Percentiles rank a stretch among this genome's conserved stretches.
Conservation (phyloP, 1,140 invertebrate genomes). For the Phymastichus coffea region DNA sequence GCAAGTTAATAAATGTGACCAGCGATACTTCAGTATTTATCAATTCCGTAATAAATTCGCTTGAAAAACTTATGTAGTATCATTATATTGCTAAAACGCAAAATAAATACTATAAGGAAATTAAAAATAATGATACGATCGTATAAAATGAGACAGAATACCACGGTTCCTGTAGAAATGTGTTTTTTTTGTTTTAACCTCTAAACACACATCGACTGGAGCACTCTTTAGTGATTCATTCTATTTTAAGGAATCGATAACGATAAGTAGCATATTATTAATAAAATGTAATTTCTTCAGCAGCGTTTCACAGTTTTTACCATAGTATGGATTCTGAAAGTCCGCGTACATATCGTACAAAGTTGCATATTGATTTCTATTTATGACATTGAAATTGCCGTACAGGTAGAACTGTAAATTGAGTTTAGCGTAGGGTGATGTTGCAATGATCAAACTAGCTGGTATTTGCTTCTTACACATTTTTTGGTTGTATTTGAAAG, state of each 20-base stretch:
- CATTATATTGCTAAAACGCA: too few species aligned
- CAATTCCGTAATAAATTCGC: too few species aligned
- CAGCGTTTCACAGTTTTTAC: slow-evolving; percentile 28
- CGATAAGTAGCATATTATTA: too few species aligned
- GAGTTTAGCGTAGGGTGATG: too few species aligned
- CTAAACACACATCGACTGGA: not conserved
- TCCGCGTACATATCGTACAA: slow-evolving; percentile 40
- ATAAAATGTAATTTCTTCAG: too few species aligned
- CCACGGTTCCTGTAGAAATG: not conserved
- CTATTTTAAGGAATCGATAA: not conserved
- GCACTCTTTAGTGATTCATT: not conserved
- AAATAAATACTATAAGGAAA: too few species aligned
- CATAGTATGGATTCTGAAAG: slow-evolving; percentile 41
- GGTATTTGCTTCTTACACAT: too few species aligned
- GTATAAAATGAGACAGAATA: not conserved
- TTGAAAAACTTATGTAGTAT: too few species aligned
- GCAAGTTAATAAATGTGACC: too few species aligned
- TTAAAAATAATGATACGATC: not conserved
- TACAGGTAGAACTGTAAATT: slow-evolving; percentile 41
- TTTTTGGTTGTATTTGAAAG: slow-evolving; percentile 33
- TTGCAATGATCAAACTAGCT: too few species aligned
- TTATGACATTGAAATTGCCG: slow-evolving; percentile 37
- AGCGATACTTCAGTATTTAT: too few species aligned
- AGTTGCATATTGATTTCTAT: slow-evolving; percentile 32
- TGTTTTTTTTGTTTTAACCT: not conserved